Evolutionary conservation across 2,113 vertebrate species (phyloP), one percentile per base, ranked within the genome.

Genomic region (Oenanthe melanoleuca): DNA sequence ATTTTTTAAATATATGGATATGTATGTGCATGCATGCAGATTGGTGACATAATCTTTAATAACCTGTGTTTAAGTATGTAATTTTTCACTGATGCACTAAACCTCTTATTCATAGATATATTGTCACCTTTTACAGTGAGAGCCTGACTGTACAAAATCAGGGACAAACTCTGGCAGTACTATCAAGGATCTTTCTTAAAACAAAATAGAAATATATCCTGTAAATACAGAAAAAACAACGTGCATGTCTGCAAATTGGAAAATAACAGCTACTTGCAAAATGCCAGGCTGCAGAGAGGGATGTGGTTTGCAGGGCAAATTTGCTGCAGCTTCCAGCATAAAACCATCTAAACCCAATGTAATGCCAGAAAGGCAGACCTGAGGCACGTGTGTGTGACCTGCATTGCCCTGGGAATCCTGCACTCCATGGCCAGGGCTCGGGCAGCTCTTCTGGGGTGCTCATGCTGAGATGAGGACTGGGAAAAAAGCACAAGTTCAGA

Each of bases 271-370:
- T 77, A 63, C 63, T 74, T 88, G 72, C 53, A 79, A 83, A 85
- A 91, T n/a, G 33, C n/a, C 47, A 75, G 86, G 47, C 52, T 96
- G 57, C 63, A 82, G 86, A 69, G 45, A 65, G 28, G n/a, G 33
- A 66, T 73, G 86, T 83, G 74, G 71, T 88, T 83, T 91, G 57
- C 81, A 96, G 60, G 81, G 49, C 45, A 92, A 81, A 81, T 66
- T 88, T 25, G 22, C 88, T 9, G 4, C 49, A 80, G 52, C 60
- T 95, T 79, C 86, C 63, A 67, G 11, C 14, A 53, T 29, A 89
- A 92, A 96, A 31, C 18, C 56, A 59, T 89, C 55, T 55, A 89
- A 92, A 72, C 26, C 29, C 73, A 78, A 5, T 9, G 13, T 22
- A 73, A 23, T 3, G 5, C 33, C 71, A 84, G 71, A 45, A 34